Base-by-base conservation (phyloP, 2,113 vertebrate species). In the Chinchilla lanigera region DNA sequence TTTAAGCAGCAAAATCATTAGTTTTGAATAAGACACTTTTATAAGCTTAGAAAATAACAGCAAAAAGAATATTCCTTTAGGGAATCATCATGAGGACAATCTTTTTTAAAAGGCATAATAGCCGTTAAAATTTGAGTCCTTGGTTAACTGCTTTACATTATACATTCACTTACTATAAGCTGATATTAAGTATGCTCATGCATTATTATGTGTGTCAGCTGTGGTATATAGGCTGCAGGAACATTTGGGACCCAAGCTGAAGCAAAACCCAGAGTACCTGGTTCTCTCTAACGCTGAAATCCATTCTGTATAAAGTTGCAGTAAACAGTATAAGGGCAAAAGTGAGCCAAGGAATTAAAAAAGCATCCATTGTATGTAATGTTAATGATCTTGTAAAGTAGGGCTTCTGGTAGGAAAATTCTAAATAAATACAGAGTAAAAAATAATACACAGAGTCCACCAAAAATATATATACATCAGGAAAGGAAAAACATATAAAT, bases 21-120 rank as follows among this genome's bases (percentile, higher is more conserved):
- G 17, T 78, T 80, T 91, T 95, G 89, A 97, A 91, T 93, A 82
- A 81, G 60, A 41, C 54, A 6, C 24, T 67, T 58, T 98, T 97
- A 73, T 33, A 86, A 22, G 17, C 80, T 85, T 71, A 84, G 28
- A 84, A 75, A 93, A 69, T 89, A 87, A 63, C 24, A 69, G 50
- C 95, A 85, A 77, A 81, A 78, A 58, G 11, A 86, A 44, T 75
- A 90, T 90, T 93, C 71, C 86, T 92, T 81, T 78, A 93, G 65
- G 14, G 84, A 90, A 56, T 89, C 20, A 61, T 50, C 16, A 3
- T n/a, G 54, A 83, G 69, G 56, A 30, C 80, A 50, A 7, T 87
- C 58, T 82, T 78, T 77, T 77, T 58, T 61, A 90, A 88, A 82
- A 83, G 61, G 69, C 16, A 26, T 56, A 77, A 87, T 50, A 89